These are phyloP conservation scores for Ochotona princeps DNA, from an alignment of 2,113 vertebrate species.

Conservation along the genomic window DNA sequence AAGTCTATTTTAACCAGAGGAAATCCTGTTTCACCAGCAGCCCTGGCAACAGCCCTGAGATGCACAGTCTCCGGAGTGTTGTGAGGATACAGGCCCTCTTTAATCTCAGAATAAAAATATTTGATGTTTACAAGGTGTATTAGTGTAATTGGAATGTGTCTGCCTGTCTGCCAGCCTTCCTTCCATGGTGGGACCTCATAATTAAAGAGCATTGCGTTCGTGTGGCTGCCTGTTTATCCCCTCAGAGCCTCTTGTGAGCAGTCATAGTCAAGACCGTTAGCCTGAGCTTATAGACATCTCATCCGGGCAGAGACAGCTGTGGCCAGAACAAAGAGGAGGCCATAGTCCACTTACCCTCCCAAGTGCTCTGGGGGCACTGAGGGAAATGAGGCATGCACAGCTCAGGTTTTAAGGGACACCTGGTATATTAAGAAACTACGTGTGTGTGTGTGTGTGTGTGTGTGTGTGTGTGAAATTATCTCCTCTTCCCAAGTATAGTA, in stretches of 20 bases:
- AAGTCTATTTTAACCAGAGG: conserved; percentile 82
- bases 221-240: conserved; percentile 76
- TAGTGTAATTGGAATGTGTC: conserved; percentile 83
- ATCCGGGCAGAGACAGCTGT: conserved; percentile 53
- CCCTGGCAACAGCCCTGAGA: conserved; percentile 69
- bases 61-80: conserved; percentile 70
- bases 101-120: conserved; percentile 84
- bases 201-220: conserved; percentile 79
- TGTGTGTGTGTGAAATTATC: background rate
- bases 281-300: conserved; percentile 45
- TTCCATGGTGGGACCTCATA: conserved; percentile 75
- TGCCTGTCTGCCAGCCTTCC: conserved; percentile 83
- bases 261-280: conserved; percentile 75
- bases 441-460: too few relatives aligned
- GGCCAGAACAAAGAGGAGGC: conserved; percentile 62
- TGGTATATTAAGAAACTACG: background rate
- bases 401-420: background rate
- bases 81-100: conserved; percentile 80
- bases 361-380: background rate
- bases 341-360: background rate
- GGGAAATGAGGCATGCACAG: background rate
- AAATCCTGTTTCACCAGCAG: conserved; percentile 83
- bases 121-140: conserved; percentile 84
- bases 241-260: conserved; percentile 65
- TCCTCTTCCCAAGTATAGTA: background rate